Evolutionary conservation across 2,797 vertebrate species (phyloP).

Genomic region (Liparis tanakae): DNA sequence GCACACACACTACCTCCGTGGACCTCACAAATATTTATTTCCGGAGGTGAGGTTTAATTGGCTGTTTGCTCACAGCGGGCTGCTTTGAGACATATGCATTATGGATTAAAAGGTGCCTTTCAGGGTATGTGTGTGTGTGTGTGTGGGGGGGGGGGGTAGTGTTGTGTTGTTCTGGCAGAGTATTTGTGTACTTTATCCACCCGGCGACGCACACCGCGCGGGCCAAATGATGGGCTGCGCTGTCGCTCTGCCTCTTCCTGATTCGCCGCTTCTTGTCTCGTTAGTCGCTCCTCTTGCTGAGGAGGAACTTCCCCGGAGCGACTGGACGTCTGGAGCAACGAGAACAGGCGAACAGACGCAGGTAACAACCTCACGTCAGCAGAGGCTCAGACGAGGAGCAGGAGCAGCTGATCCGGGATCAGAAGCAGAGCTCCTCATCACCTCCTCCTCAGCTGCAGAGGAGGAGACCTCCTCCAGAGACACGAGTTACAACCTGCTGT

Average conservation of each 20-base stretch:
- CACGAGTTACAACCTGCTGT: neutral
- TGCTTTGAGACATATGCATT: neutral
- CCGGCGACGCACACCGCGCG: neutral
- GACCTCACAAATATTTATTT: constrained; percentile 14
- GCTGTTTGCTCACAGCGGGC: neutral
- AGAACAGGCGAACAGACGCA: constrained; percentile 15
- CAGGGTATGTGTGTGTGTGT: neutral
- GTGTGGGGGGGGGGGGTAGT: neutral
- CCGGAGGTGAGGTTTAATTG: constrained; percentile 35
- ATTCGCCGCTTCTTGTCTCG: neutral
- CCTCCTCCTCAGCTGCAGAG: constrained; percentile 50
- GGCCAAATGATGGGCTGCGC: neutral
- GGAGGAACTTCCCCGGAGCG: neutral
- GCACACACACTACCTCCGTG: too few relatives aligned
- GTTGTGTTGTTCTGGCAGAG: neutral
- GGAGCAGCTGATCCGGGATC: constrained; percentile 44
- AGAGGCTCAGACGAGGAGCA: neutral
- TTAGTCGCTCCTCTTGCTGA: neutral
- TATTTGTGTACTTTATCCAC: neutral
- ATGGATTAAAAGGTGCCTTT: constrained; percentile 5
- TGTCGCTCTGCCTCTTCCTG: neutral
- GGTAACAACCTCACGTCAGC: constrained; percentile 40
- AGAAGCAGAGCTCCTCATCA: constrained; percentile 54
- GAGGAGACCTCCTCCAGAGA: constrained; percentile 46
- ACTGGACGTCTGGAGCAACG: neutral